These are phyloP conservation scores for Phallusia fumigata DNA, from an alignment of 23 tunicate species.

Conservation along the genomic window DNA sequence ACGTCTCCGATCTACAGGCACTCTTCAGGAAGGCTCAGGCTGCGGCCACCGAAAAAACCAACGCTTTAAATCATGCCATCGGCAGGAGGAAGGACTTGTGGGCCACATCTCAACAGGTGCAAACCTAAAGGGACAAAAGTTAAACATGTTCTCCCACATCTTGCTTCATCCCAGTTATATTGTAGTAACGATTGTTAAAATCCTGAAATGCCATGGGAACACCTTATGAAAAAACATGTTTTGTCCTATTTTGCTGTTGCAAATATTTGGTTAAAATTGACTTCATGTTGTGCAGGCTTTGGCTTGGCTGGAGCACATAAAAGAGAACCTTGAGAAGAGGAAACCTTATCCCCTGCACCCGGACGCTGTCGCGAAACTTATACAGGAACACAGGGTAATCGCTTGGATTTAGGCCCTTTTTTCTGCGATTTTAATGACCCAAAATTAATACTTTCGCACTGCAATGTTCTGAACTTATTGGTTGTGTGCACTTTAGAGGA, in stretches of 20 bases:
- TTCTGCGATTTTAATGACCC: too few species aligned
- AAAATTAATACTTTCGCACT: too few species aligned
- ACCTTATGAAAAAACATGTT: too few species aligned
- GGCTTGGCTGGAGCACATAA: constrained; percentile 73
- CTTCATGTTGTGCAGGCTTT: constrained; percentile 37
- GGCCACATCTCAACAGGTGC: constrained; percentile 85
- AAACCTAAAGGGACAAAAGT: neutral
- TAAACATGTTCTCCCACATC: too few species aligned
- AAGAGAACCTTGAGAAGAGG: constrained; percentile 29
- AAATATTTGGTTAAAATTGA: too few species aligned
- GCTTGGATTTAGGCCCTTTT: too few species aligned
- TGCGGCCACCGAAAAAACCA: constrained; percentile 50
- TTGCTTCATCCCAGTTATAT: too few species aligned
- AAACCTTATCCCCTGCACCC: constrained; percentile 63
- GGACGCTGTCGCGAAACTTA: constrained; percentile 81
- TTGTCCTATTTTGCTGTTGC: too few species aligned
- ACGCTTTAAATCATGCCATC: constrained; percentile 59
- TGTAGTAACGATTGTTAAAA: too few species aligned
- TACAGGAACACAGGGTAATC: constrained; percentile 89
- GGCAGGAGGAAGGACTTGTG: constrained; percentile 83
- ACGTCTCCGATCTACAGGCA: constrained; percentile 51
- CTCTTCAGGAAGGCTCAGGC: constrained; percentile 49
- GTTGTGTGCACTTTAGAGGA: too few species aligned
- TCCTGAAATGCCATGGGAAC: too few species aligned
- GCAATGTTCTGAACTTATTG: too few species aligned